Evolutionary conservation across 2,888 invertebrate species (phyloP), one percentile per base, ranked within the genome.

Genomic region (Zaprionus bogoriensis): DNA sequence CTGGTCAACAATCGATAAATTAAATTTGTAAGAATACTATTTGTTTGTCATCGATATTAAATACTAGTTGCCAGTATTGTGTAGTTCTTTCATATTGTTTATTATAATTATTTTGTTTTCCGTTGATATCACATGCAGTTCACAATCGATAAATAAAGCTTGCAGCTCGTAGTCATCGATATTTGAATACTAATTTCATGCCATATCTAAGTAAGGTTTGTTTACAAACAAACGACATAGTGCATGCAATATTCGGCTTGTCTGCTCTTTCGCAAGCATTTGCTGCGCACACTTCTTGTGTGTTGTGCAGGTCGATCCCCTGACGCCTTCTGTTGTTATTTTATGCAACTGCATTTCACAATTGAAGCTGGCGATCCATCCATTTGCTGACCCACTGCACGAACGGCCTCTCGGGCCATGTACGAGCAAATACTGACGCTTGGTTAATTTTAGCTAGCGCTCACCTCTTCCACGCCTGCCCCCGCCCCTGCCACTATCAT

Each of bases 341-440:
- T 28, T 51, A 27, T 60, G 52, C 58, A 53, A 57, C 28, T 78
- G 67, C 76, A 79, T 55, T 76, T 63, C 30, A 58, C 62, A 66
- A 64, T 61, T 74, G 39, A 51, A 55, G 28, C 59, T 58, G 51
- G 50, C 30, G n/a, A 28, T 59, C 52, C 61, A 55, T 38, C 23
- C 28, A 71, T 60, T 63, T 74, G 74, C 60, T 66, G 75, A 61
- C 79, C 76, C 86, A 79, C 62, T 82, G 76, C 67, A 50, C 55
- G 79, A 10, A 28, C 55, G 23, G 64, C 44, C 59, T 61, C 41
- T 39, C 50, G 27, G 48, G 22, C 23, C 62, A 48, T 74, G 70
- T 85, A 57, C 59, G 72, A 62, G 63, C 53, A 79, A 68, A 71
- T 62, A 63, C 17, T 25, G 38, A 2, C 6, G 23, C 39, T 25